A percentile compares a stretch with the other conserved stretches of the same genome.
These are phyloP conservation scores for Drosophila subobscura DNA, from an alignment of 1,140 invertebrate genomes.

Conservation along the genomic window DNA sequence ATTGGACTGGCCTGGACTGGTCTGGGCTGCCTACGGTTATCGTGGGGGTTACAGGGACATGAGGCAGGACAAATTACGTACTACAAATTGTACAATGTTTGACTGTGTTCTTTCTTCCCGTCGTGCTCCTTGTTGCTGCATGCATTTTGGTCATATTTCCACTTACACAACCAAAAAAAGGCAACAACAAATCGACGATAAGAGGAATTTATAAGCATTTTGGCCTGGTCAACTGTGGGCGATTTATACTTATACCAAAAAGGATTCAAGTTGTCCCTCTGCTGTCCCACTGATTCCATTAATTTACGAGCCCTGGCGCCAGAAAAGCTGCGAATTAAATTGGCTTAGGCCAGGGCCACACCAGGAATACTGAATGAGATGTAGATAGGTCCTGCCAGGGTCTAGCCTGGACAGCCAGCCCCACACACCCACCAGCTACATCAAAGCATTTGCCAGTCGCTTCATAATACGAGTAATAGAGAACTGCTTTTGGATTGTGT, in stretches of 20 bases:
- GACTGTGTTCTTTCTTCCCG: conserved; percentile 16
- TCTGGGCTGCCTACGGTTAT: conserved; percentile 39
- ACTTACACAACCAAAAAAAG: conserved; percentile 8
- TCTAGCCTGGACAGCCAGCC: conserved; percentile 21
- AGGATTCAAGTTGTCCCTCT: conserved; percentile 63
- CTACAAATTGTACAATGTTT: conserved; percentile 69
- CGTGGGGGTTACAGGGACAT: conserved; percentile 20
- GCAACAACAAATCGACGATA: conserved; percentile 66
- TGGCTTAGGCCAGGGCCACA: conserved; percentile 57
- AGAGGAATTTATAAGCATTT: conserved; percentile 72
- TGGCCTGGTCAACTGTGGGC: conserved; percentile 52
- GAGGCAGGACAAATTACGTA: conserved; percentile 70
- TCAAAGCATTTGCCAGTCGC: conserved; percentile 50
- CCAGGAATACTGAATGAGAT: conserved; percentile 52
- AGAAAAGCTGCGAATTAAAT: conserved; percentile 69
- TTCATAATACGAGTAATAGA: conserved; percentile 72
- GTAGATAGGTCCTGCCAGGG: conserved; percentile 28
- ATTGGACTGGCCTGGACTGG: conserved; percentile 43
- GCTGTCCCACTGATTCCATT: conserved; percentile 62
- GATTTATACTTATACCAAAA: conserved; percentile 33
- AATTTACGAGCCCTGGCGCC: conserved; percentile 73
- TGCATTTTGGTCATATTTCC: conserved; percentile 72
- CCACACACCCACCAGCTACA: conserved; percentile 28
- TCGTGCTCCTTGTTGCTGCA: conserved; percentile 53
- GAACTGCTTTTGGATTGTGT: conserved; percentile 49